phyloP scores from a whole-genome alignment of 2,797 vertebrate species.

The Galaxias olidus region DNA sequence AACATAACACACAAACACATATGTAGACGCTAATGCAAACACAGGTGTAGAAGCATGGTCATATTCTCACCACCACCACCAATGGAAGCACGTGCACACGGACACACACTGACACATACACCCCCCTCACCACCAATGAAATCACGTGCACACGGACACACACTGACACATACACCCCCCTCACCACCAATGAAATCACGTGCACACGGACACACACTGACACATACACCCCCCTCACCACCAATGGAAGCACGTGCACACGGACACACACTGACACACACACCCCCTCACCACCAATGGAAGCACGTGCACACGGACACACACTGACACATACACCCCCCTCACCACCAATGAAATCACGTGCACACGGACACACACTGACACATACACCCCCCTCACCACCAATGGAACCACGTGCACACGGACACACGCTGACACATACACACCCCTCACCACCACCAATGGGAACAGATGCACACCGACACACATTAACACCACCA shows the following conservation, averaged over 20 bases:
- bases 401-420: constrained; percentile 2
- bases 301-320: neutral
- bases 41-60: neutral
- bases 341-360: too few relatives aligned
- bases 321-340: neutral
- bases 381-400: neutral
- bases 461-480: too few relatives aligned
- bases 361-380: neutral
- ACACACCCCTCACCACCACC: too few relatives aligned
- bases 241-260: too few relatives aligned
- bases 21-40: neutral
- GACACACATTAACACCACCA: neutral
- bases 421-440: neutral
- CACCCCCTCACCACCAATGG: neutral
- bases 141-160: neutral
- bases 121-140: too few relatives aligned
- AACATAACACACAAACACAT: neutral
- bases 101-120: neutral
- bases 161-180: neutral
- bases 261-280: neutral
- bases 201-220: neutral
- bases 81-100: neutral
- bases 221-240: too few relatives aligned
- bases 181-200: neutral
- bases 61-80: too few relatives aligned